These are phyloP conservation scores for Corythoichthys intestinalis DNA, from an alignment of 2,113 vertebrate species.

Conservation along the genomic window DNA sequence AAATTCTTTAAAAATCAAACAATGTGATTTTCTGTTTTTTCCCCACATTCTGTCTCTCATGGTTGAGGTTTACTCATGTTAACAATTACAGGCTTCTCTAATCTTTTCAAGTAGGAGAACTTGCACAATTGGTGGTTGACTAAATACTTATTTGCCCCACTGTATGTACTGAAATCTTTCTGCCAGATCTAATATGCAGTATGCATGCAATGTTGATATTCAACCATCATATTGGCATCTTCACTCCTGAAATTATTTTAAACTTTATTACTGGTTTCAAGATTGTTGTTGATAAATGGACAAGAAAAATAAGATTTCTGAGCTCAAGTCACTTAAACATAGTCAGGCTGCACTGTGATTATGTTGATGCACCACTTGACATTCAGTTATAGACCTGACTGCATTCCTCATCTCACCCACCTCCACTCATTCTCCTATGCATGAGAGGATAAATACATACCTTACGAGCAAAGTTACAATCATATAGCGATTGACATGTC, in stretches of 20 bases:
- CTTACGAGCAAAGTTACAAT: conserved; percentile 40
- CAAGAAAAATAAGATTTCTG: conserved; percentile 30
- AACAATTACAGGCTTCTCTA: too few species aligned
- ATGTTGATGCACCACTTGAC: conserved; percentile 46
- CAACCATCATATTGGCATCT: not conserved
- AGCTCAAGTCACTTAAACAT: conserved; percentile 49
- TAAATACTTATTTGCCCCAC: too few species aligned
- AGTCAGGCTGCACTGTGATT: conserved; percentile 52
- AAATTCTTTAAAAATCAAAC: too few species aligned
- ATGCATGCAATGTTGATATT: not conserved
- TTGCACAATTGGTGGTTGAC: too few species aligned
- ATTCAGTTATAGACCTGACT: conserved; percentile 34
- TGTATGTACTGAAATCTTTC: not conserved
- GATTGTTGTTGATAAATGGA: conserved; percentile 1
- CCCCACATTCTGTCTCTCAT: too few species aligned
- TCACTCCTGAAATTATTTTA: not conserved
- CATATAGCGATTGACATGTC: conserved; percentile 66
- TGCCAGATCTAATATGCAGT: too few species aligned
- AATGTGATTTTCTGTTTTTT: too few species aligned
- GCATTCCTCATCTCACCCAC: conserved; percentile 14
- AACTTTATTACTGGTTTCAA: not conserved
- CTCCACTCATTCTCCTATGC: conserved; percentile 36
- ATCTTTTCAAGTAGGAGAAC: too few species aligned
- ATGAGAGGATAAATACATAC: conserved; percentile 47
- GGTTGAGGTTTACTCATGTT: too few species aligned